Percentiles rank a stretch among this genome's conserved stretches.
These are phyloP conservation scores for Pheosia tremula DNA, from an alignment of 2,888 invertebrate species.

Conservation along the genomic window DNA sequence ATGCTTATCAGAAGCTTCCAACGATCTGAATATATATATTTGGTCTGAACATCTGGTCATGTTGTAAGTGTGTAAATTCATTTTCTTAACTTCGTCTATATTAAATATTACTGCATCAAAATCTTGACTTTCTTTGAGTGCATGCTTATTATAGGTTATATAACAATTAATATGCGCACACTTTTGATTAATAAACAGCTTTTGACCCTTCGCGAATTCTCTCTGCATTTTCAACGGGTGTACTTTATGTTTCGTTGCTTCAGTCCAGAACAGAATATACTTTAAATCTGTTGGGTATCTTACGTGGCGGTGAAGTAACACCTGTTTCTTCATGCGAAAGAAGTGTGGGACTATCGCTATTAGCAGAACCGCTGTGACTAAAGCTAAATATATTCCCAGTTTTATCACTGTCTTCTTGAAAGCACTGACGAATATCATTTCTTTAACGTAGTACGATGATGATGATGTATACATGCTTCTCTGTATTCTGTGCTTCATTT, in stretches of 20 bases:
- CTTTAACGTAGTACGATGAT: constrained; percentile 51
- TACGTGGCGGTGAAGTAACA: constrained; percentile 15
- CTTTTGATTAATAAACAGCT: constrained; percentile 61
- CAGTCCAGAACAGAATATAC: constrained; percentile 70
- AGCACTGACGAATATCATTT: constrained; percentile 53
- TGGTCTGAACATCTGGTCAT: constrained; percentile 57
- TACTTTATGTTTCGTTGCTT: constrained; percentile 29
- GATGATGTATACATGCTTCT: constrained; percentile 20
- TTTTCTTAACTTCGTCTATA: constrained; percentile 48
- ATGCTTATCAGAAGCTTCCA: constrained; percentile 58
- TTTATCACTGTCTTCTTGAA: constrained; percentile 44
- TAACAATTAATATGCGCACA: constrained; percentile 70
- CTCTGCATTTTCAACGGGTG: constrained; percentile 20
- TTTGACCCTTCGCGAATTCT: constrained; percentile 53
- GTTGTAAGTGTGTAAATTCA: constrained; percentile 43
- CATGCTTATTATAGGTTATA: constrained; percentile 59
- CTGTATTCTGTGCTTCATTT: constrained; percentile 21
- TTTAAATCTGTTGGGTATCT: constrained; percentile 67
- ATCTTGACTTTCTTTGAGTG: constrained; percentile 49
- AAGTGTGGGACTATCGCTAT: constrained; percentile 52
- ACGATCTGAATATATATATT: constrained; percentile 66
- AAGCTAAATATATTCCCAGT: constrained; percentile 38
- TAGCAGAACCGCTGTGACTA: constrained; percentile 39
- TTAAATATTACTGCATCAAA: constrained; percentile 70
- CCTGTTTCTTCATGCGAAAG: constrained; percentile 25